Evolutionary conservation across 2,888 invertebrate genomes (phyloP), one percentile per base, ranked within the genome.

Genomic region (Pseudoips prasinana): DNA sequence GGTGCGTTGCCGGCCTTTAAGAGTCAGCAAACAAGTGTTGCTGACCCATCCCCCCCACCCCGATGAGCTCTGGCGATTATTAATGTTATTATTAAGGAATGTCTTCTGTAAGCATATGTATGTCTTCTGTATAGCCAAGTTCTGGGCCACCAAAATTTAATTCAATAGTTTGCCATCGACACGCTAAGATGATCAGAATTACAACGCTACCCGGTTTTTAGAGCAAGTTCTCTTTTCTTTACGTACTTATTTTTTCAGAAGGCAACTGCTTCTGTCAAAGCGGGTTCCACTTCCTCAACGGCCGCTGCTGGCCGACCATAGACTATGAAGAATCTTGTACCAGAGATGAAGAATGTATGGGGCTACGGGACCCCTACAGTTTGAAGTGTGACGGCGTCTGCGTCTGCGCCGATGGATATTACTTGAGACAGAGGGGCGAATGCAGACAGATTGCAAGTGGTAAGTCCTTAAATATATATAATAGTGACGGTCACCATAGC

Each of bases 381-480:
- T 25, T 88, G 60, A 44, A 23, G 0, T 89, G 89, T 19, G 29
- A 56, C 0, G 63, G 19, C 1, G 35, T 57, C 0, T 89, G 89
- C 25, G 50, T 3, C 0, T 89, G 89, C 23, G 69, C 80, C 0
- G 57, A 53, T 0, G 81, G 79, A 0, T 83, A 81, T 36, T 83
- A 80, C 22, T 40, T 64, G 29, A 58, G 88, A 6, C 88, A 88
- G 41, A 45, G 77, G 0, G 84, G 81, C 0, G 84, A 87, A 29
- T 89, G 89, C 47, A 56, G 89, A 37, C 72, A 52, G 19, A 68
- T 59, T n/a, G 79, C 49, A 0, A 22, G 33, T 1, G 76, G 88
- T 88, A 28, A 60, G 66, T 34, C 7, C 3, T n/a, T 20, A 6
- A 20, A 20, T 2, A n/a, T 5, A n/a, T 5, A 20, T 7, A 2